Conservation (phyloP, 2,888 invertebrate genomes). For the Trissoscelio sp. region DNA sequence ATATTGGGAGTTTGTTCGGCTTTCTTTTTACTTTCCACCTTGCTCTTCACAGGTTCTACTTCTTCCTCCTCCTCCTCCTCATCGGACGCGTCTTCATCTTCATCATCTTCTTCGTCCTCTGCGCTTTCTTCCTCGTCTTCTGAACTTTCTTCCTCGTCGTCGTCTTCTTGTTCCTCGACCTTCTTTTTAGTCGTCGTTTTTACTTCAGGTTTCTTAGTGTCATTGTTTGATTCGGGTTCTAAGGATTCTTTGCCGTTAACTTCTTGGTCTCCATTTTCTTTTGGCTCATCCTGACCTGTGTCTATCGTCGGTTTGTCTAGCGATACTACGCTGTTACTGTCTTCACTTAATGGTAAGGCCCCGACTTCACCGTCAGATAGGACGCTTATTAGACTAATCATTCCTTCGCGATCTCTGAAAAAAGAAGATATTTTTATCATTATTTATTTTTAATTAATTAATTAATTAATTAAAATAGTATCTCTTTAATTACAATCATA, state of each 20-base stretch:
- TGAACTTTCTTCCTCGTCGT: constrained; percentile 40
- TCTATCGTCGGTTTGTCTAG: constrained; percentile 85
- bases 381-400: constrained; percentile 90
- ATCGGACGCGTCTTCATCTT: constrained; percentile 31
- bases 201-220: constrained; percentile 47
- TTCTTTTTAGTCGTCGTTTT: constrained; percentile 72
- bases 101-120: too few species aligned
- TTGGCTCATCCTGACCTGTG: constrained; percentile 84
- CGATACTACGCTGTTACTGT: constrained; percentile 86
- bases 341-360: constrained; percentile 86
- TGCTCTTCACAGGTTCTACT: constrained; percentile 28
- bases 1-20: constrained; percentile 76
- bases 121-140: too few species aligned
- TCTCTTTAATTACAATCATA: too few species aligned
- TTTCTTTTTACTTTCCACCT: constrained; percentile 56
- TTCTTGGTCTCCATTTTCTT: constrained; percentile 71
- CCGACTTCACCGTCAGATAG: constrained; percentile 89
- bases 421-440: too few species aligned
- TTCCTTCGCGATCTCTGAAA: constrained; percentile 90
- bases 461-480: too few species aligned
- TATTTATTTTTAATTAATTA: too few species aligned
- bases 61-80: constrained; percentile 50
- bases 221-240: constrained; percentile 69
- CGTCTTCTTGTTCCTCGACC: constrained; percentile 69
- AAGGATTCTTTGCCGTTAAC: constrained; percentile 74